phyloP scores from a whole-genome alignment of 2,888 invertebrate species.

The Tanytarsus gracilentus region DNA sequence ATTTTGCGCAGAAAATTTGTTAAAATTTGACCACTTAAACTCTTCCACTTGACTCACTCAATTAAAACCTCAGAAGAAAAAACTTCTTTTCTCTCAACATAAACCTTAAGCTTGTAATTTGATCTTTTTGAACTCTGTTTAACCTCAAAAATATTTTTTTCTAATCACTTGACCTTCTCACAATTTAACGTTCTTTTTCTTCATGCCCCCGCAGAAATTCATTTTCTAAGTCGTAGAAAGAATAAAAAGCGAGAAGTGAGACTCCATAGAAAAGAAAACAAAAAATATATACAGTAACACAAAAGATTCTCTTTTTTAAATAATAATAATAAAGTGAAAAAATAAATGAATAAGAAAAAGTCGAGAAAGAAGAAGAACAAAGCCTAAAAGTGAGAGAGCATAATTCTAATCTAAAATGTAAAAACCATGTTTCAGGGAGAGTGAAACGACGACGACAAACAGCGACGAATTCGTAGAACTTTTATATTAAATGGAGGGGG shows the following conservation, averaged over 20 bases:
- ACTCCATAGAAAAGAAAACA: background rate
- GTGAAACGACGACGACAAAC: background rate
- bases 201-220: slow-evolving; percentile 12
- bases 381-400: background rate
- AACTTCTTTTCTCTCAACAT: too few relatives aligned
- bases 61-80: too few relatives aligned
- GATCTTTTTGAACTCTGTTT: too few relatives aligned
- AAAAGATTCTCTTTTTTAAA: background rate
- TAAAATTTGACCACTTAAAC: too few relatives aligned
- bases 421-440: slow-evolving; percentile 8
- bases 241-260: background rate
- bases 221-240: background rate
- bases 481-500: background rate
- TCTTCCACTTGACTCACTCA: too few relatives aligned
- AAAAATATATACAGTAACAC: too few relatives aligned
- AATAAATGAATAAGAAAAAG: background rate
- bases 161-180: too few relatives aligned
- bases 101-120: too few relatives aligned
- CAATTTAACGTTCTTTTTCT: background rate
- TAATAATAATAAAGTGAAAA: background rate
- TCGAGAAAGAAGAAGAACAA: background rate
- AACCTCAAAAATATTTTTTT: too few relatives aligned
- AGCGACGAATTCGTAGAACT: too few relatives aligned
- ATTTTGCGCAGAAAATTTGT: too few relatives aligned
- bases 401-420: slow-evolving; percentile 14